phyloP scores from a whole-genome alignment of 2,888 invertebrate genomes.

The Hemistola chrysoprasaria region DNA sequence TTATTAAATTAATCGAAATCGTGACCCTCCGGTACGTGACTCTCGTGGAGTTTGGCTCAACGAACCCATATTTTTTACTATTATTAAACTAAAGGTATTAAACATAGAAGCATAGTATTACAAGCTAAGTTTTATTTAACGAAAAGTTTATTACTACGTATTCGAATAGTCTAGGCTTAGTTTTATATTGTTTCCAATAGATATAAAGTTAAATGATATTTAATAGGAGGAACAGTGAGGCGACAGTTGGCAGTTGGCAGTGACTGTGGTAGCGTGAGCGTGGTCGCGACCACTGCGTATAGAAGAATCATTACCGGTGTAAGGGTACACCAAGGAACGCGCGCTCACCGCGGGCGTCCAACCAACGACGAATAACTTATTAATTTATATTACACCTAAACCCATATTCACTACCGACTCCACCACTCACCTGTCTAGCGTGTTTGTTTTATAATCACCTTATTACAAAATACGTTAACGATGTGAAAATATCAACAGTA shows the following conservation, averaged over 20 bases:
- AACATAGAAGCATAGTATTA: too few relatives aligned
- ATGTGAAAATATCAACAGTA: constrained; percentile 76
- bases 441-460: constrained; percentile 73
- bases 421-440: constrained; percentile 72
- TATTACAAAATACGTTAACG: constrained; percentile 69
- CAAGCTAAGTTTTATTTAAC: too few relatives aligned
- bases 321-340: constrained; percentile 35
- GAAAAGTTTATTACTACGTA: not conserved
- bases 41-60: too few relatives aligned
- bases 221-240: constrained; percentile 13
- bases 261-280: too few relatives aligned
- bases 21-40: too few relatives aligned
- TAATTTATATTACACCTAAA: constrained; percentile 76
- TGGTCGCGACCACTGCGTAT: too few relatives aligned
- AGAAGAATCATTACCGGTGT: constrained; percentile 43
- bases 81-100: too few relatives aligned
- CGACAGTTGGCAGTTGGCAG: constrained; percentile 25
- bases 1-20: too few relatives aligned
- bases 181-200: too few relatives aligned
- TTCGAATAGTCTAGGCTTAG: too few relatives aligned
- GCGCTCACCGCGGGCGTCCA: constrained; percentile 57
- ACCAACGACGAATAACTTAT: constrained; percentile 67
- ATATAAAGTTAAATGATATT: not conserved
- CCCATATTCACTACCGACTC: constrained; percentile 62
- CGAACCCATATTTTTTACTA: too few relatives aligned